Evolutionary conservation across 2,888 invertebrate genomes (phyloP).

Genomic region (Epistrophella euchroma): DNA sequence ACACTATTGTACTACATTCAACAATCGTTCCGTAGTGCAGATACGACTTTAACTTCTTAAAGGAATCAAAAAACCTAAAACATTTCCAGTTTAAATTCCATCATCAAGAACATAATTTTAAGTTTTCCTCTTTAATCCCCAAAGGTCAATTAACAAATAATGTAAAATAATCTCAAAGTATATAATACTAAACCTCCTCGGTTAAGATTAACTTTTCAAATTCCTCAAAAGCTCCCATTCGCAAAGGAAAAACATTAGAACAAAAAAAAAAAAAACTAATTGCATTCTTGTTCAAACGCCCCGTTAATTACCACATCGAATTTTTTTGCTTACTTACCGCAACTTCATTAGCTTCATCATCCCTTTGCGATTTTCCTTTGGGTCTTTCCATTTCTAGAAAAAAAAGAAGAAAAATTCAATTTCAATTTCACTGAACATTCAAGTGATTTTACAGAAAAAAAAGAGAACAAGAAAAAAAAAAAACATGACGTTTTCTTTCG

Average conservation of each 20-base stretch:
- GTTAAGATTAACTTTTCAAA: constrained; percentile 41
- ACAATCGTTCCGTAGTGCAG: too few relatives aligned
- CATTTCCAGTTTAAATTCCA: too few relatives aligned
- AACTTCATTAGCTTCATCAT: constrained; percentile 84
- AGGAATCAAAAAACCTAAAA: too few relatives aligned
- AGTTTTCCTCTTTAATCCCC: background rate
- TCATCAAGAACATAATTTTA: too few relatives aligned
- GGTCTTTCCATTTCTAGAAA: constrained; percentile 83
- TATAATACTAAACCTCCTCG: constrained; percentile 36
- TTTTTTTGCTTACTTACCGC: constrained; percentile 80
- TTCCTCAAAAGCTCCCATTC: background rate
- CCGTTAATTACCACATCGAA: constrained; percentile 55
- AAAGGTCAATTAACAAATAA: constrained; percentile 25
- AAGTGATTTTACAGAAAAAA: constrained; percentile 52
- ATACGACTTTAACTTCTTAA: too few relatives aligned
- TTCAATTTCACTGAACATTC: constrained; percentile 71
- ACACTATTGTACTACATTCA: too few relatives aligned
- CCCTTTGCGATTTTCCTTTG: constrained; percentile 83
- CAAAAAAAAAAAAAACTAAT: constrained; percentile 51
- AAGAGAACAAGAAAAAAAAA: constrained; percentile 13
- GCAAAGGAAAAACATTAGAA: constrained; percentile 4
- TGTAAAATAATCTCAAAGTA: constrained; percentile 36
- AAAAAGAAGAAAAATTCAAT: constrained; percentile 47
- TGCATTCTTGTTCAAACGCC: constrained; percentile 67
- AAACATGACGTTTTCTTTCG: background rate